Evolutionary conservation across 2,113 vertebrate species (phyloP).

Genomic region (Calyptomena viridis): DNA sequence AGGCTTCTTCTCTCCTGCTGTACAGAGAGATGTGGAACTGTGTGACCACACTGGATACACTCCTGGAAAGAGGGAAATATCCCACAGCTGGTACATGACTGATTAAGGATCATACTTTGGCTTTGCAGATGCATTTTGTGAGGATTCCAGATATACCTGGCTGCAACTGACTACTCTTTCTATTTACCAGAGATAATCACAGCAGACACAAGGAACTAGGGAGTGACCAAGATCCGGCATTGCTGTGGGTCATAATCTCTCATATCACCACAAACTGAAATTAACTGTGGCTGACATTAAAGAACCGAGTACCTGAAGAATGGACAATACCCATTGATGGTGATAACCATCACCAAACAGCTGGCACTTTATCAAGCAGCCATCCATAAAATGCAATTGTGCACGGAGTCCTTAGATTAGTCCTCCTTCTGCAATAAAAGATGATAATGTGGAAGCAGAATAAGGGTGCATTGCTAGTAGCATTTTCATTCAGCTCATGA

Average conservation of each 20-base stretch:
- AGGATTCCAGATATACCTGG: background rate
- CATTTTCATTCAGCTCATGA: background rate
- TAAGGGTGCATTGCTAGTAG: background rate
- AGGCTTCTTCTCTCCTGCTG: background rate
- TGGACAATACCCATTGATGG: background rate
- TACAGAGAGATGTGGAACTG: background rate
- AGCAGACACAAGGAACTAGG: background rate
- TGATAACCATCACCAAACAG: background rate
- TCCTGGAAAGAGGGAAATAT: background rate
- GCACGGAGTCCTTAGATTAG: background rate
- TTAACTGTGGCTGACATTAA: background rate
- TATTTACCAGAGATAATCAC: background rate
- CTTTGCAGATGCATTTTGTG: background rate
- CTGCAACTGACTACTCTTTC: background rate
- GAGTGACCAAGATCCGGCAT: background rate
- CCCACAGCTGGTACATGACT: background rate
- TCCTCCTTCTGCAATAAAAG: background rate
- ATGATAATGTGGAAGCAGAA: background rate
- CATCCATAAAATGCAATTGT: background rate
- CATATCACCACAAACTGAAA: background rate
- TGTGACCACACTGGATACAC: background rate
- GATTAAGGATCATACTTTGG: background rate
- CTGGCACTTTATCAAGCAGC: background rate
- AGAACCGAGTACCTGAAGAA: background rate
- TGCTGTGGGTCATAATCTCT: background rate